Evolutionary conservation across 1,140 invertebrate species (phyloP).

Genomic region (Druon quercuslanigerum): DNA sequence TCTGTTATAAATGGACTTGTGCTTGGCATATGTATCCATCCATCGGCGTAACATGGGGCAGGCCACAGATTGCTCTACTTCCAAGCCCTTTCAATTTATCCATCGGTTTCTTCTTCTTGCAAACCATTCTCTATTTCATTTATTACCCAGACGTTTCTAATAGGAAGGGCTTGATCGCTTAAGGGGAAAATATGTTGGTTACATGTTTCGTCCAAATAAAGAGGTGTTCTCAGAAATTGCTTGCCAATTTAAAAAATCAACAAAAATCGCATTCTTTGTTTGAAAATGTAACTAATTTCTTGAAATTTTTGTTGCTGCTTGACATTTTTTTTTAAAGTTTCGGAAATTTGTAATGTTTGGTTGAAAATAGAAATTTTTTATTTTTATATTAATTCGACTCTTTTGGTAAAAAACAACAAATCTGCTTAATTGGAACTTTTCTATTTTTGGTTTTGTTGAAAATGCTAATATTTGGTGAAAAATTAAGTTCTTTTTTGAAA

Average conservation of each 20-base stretch:
- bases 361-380: too few species aligned
- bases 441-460: too few species aligned
- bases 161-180: neutral
- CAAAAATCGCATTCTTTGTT: neutral
- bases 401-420: too few species aligned
- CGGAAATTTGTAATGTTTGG: too few species aligned
- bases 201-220: neutral
- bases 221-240: neutral
- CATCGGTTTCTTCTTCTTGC: slow-evolving; percentile 56
- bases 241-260: neutral
- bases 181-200: neutral
- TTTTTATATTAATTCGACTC: too few species aligned
- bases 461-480: too few species aligned
- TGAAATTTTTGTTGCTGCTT: too few species aligned
- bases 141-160: slow-evolving; percentile 17
- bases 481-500: too few species aligned
- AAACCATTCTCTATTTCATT: slow-evolving; percentile 39
- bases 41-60: slow-evolving; percentile 49
- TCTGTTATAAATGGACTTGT: slow-evolving; percentile 65
- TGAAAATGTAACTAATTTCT: too few species aligned
- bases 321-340: too few species aligned
- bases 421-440: too few species aligned
- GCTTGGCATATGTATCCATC: slow-evolving; percentile 58
- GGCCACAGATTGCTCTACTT: slow-evolving; percentile 54
- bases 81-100: slow-evolving; percentile 62